Base-by-base conservation (phyloP, 1,140 invertebrate species). In the Scaptomyza montana region DNA sequence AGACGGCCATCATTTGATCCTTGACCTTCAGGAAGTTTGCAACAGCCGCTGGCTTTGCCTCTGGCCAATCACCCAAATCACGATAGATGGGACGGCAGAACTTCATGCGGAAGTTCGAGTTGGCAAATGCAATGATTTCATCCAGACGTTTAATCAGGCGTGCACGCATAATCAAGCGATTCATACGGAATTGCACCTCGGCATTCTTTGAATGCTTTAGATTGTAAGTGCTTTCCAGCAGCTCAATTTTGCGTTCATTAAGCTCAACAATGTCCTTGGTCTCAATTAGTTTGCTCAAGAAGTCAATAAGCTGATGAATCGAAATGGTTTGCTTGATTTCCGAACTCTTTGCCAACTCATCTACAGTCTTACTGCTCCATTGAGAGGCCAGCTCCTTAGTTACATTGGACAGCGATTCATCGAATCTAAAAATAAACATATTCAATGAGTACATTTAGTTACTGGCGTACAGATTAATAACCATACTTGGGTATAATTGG, bases 91-190 rank as follows among this genome's bases (percentile, higher is more conserved):
- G 97, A 51, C 96, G 93, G 0, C 97, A 95, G 93, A 95, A 98
- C 90, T 98, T 98, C 96, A 98, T 97, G 67, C 98, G 94, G 55
- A 98, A 97, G 89, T 97, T 95, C 21, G 94, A 93, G 66, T 95
- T 97, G 3, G 97, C 94, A 93, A 98, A 98, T 2, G 94, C 84
- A 19, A 98, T 93, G 7, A 95, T 95, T 33, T 93, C 92, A 10
- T 93, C 89, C 36, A 98, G 92, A 76, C 95, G 94, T 0, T 94
- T 92, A 50, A 94, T 85, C 93, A 97, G 96, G 49, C 94, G 93
- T 6, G 94, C 94, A 90, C 95, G 95, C 1, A 98, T 93, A 64
- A 96, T 95, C 39, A 98, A 90, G 50, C 96, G 94, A 33, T 98
- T 92, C 95, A 97, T 98, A 61, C 94, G 94, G 90, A 93, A 98